A percentile compares a stretch with the other conserved stretches of the same genome.
These are phyloP conservation scores for Microctenopoma stevenorrisi DNA, from an alignment of 2,797 vertebrate genomes.

Conservation along the genomic window DNA sequence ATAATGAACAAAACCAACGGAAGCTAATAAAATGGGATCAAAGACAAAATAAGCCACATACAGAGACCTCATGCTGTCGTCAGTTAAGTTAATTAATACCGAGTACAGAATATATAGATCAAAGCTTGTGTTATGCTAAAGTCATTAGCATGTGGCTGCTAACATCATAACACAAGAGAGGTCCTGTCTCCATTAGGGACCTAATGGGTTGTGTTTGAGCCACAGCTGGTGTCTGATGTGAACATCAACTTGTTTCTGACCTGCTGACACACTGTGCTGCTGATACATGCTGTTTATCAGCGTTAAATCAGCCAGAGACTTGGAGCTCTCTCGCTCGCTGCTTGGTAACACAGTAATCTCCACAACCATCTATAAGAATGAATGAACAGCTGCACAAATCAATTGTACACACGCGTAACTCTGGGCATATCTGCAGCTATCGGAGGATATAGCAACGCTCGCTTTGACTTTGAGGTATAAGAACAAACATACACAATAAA, in stretches of 20 bases:
- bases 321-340: not conserved
- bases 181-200: conserved; percentile 66
- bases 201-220: conserved; percentile 67
- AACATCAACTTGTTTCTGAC: conserved; percentile 57
- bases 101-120: conserved; percentile 54
- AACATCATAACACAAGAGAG: conserved; percentile 48
- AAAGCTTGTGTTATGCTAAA: conserved; percentile 53
- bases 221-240: conserved; percentile 65
- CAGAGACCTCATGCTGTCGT: conserved; percentile 1
- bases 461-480: conserved; percentile 29
- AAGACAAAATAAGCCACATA: conserved; percentile 33
- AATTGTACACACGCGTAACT: no score
- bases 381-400: conserved; percentile 10
- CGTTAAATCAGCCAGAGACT: conserved; percentile 24
- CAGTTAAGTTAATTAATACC: conserved; percentile 50
- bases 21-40: conserved; percentile 34
- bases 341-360: conserved; percentile 22
- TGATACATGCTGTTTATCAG: conserved; percentile 54
- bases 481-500: conserved; percentile 28
- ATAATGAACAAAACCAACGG: conserved; percentile 16
- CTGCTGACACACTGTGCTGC: conserved; percentile 33
- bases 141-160: conserved; percentile 62
- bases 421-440: conserved; percentile 10
- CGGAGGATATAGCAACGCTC: conserved; percentile 14
- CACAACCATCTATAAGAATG: conserved; percentile 9